These are phyloP conservation scores for Sycophaga agraensis DNA, from an alignment of 1,140 invertebrate species.

Conservation along the genomic window DNA sequence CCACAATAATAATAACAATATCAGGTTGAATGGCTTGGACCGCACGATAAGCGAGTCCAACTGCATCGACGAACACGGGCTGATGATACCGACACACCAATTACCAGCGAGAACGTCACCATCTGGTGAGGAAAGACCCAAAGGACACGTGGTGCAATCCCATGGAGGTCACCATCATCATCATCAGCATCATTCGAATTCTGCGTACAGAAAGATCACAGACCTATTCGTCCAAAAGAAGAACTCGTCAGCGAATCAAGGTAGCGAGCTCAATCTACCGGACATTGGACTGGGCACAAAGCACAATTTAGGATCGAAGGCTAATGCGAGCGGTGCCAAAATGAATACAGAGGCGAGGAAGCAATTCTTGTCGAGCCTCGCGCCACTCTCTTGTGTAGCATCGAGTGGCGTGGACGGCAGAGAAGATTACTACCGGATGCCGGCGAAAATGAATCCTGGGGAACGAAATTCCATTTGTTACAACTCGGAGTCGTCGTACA, in stretches of 20 bases:
- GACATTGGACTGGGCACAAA: constrained; percentile 62
- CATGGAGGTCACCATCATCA: constrained; percentile 38
- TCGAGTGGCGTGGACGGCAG: constrained; percentile 61
- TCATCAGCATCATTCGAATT: constrained; percentile 44
- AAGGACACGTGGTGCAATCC: constrained; percentile 13
- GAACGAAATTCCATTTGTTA: constrained; percentile 57
- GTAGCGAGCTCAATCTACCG: constrained; percentile 44
- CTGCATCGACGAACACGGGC: constrained; percentile 24
- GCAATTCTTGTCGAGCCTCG: constrained; percentile 74
- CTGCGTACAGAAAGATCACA: constrained; percentile 70
- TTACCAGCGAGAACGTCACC: constrained; percentile 42
- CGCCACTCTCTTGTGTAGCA: constrained; percentile 73
- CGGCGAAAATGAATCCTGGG: constrained; percentile 57
- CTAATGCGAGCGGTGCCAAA: constrained; percentile 51
- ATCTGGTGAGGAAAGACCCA: constrained; percentile 44
- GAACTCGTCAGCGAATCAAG: constrained; percentile 1
- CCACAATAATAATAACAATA: neutral
- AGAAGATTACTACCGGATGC: constrained; percentile 69
- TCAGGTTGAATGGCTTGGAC: neutral
- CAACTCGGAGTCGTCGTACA: constrained; percentile 62
- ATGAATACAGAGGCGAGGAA: constrained; percentile 61
- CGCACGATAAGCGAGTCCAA: constrained; percentile 3
- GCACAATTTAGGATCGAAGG: constrained; percentile 38
- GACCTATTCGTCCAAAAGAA: constrained; percentile 65
- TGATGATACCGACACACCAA: constrained; percentile 28